Base-by-base conservation (phyloP, 2,113 vertebrate genomes). In the Syrmaticus mikado region DNA sequence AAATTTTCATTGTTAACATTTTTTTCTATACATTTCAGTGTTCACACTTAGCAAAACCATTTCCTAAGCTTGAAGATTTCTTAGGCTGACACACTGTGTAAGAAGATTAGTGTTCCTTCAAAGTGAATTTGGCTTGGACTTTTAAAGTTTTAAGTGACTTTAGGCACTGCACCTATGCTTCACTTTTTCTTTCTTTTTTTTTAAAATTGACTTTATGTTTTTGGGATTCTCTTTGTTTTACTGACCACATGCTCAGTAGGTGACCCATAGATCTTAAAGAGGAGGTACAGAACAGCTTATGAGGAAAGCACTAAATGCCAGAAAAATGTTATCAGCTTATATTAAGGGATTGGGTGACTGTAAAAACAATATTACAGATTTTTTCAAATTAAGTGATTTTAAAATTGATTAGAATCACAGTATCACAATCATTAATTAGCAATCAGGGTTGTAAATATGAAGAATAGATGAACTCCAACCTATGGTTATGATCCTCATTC, bases 401-500 rank as follows among this genome's bases (percentile, higher is more conserved):
- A 73, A 40, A 86, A 89, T 72, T 12, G 74, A 41, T 34, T 60
- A 84, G 28, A 77, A 80, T 41, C 71, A 61, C 67, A 53, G 5
- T 73, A 61, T 27, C 64, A 71, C 16, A 90, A 76, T 18, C 5
- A 34, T 13, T 57, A 52, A 64, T 64, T 25, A 70, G 65, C 46
- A 86, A 90, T 87, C 92, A 88, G 46, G 41, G 72, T 21, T 11
- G 24, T 79, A 89, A 73, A 17, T 81, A 61, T 40, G 36, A 85
- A 73, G 50, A 89, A 91, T 1, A 82, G 41, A 4, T 13, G 2
- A 77, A 75, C 72, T 64, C 96, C 57, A 92, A 98, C 98, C 98
- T 98, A 76, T 97, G 95, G 82, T 92, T 97, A 87, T 96, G 97
- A 95, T 98, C 97, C 38, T 96, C 98, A 79, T 94, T 94, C 82